Percentiles rank a stretch among this genome's conserved stretches.
Conservation (phyloP, 2,113 vertebrate species). For the Laticauda laticaudata region DNA sequence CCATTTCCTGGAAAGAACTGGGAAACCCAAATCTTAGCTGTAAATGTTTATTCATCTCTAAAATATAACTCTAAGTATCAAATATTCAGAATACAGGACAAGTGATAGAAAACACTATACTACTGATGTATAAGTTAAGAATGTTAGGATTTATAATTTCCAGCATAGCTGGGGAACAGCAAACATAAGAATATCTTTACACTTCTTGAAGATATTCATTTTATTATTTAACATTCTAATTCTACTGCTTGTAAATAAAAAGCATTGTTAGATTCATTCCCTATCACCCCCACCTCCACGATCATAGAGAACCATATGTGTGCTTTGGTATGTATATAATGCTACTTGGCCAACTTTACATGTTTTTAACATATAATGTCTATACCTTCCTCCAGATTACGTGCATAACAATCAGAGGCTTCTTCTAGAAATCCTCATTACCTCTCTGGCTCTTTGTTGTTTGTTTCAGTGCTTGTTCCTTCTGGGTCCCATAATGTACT, state of each 20-base stretch:
- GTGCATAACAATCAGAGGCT: background rate
- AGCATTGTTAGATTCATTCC: background rate
- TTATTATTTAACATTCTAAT: background rate
- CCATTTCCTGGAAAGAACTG: slow-evolving; percentile 12
- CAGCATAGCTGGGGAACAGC: background rate
- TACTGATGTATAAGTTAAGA: background rate
- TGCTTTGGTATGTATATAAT: background rate
- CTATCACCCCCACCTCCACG: background rate
- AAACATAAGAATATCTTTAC: background rate
- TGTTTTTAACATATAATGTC: background rate
- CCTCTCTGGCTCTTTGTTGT: background rate
- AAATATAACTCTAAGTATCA: background rate
- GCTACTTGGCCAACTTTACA: background rate
- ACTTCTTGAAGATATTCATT: background rate
- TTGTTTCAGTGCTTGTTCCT: background rate
- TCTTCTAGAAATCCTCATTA: background rate
- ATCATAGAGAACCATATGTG: background rate
- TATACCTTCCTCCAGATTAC: background rate
- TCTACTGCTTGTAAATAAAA: background rate
- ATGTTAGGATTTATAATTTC: background rate
- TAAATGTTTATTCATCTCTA: background rate
- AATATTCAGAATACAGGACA: background rate
- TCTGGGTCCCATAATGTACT: background rate
- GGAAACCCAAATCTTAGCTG: background rate
- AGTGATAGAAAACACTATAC: background rate